Base-by-base conservation (phyloP, 2,113 vertebrate genomes). In the Hemibagrus wyckioides region DNA sequence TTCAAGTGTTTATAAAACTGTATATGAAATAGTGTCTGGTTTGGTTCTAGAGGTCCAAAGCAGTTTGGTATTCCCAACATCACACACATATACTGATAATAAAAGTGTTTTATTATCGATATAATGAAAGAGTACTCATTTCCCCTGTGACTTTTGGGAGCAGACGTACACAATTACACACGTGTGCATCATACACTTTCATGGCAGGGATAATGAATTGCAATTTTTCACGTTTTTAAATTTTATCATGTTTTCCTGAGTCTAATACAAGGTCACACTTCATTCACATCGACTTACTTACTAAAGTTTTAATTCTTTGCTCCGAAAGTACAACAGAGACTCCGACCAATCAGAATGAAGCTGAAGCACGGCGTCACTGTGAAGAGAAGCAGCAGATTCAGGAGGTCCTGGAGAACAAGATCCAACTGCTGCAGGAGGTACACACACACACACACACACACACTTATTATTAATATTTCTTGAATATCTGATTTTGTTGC, bases 391-490 rank as follows among this genome's bases (percentile, higher is more conserved):
- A 96, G 92, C 94, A 95, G 87, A 95, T 95, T 80, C 96, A 96
- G 0, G 96, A 97, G 84, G 91, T 96, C 86, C 94, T 97, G 88
- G 94, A 97, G 82, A 95, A 94, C 89, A 97, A 97, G 92, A 96
- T 97, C 52, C 96, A 96, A 90, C 95, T 96, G 83, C 94, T 98
- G 76, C 97, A 97, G 63, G 95, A 98, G 96, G 97, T 97, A 89
- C 88, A 92, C 30, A 75, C 13, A 85, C n/a, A 81, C 65, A 33
- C 44, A 28, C 75, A 65, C 17, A 50, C 41, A 71, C n/a, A n/a
- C 33, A 56, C 21, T n/a, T n/a, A n/a, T n/a, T n/a, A n/a, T n/a
- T n/a, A n/a, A n/a, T n/a, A n/a, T n/a, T n/a, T n/a, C 54, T 21
- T 59, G 57, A 25, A 59, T 56, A 56, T 56, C 54, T 10, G 25